Percentiles rank a stretch among this genome's conserved stretches.
These are phyloP conservation scores for Cynaeus angustus DNA, from an alignment of 2,888 invertebrate species.

Conservation along the genomic window DNA sequence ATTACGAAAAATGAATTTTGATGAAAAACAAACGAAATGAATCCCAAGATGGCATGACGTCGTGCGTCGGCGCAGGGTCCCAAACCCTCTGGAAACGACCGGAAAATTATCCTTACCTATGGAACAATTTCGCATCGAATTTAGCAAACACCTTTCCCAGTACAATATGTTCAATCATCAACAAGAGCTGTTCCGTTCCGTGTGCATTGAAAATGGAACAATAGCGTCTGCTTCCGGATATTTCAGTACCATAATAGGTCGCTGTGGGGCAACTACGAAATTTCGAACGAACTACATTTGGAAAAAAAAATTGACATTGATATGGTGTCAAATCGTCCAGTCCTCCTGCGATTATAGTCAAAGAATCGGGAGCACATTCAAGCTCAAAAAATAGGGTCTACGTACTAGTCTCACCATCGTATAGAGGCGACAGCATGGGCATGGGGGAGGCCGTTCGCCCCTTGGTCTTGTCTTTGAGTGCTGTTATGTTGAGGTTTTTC, in stretches of 20 bases:
- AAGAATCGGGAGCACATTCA: not conserved
- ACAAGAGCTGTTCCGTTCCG: conserved; percentile 26
- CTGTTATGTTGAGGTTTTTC: conserved; percentile 52
- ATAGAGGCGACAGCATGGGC: conserved; percentile 68
- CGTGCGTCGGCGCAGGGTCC: conserved; percentile 16
- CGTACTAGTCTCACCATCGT: conserved; percentile 65
- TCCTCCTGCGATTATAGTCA: conserved; percentile 16
- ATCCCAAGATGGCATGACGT: conserved; percentile 16
- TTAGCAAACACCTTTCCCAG: conserved; percentile 26
- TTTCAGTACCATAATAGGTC: conserved; percentile 25
- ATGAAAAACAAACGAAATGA: conserved; percentile 8
- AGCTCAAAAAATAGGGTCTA: conserved; percentile 42
- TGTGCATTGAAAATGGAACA: conserved; percentile 34
- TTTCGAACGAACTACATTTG: conserved; percentile 39
- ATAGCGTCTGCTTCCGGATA: conserved; percentile 37
- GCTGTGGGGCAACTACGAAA: conserved; percentile 31
- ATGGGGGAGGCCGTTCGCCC: conserved; percentile 65
- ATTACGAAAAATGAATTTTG: not conserved
- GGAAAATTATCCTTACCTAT: conserved; percentile 28
- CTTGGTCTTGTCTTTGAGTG: conserved; percentile 54
- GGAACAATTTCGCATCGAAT: conserved; percentile 27
- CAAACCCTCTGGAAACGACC: conserved; percentile 9
- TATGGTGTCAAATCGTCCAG: not conserved
- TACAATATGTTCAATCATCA: conserved; percentile 30
- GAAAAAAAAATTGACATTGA: conserved; percentile 38